Percentiles rank a stretch among this genome's conserved stretches.
Conservation (phyloP, 1,140 invertebrate species). For the Drosophila simulans region DNA sequence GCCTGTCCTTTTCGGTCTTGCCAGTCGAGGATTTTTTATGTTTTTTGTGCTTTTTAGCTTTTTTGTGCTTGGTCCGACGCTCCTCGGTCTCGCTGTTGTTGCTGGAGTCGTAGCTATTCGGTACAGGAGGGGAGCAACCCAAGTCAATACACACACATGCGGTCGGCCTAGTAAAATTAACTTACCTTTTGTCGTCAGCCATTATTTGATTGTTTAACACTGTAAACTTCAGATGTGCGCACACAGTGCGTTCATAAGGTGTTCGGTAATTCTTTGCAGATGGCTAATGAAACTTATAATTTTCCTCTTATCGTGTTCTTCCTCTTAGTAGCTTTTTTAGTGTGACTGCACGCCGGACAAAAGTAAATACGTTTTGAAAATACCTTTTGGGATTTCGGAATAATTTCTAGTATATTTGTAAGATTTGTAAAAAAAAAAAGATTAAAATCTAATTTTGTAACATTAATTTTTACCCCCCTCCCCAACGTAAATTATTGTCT, state of each 20-base stretch:
- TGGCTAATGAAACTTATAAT: slow-evolving; percentile 1
- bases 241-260: background rate
- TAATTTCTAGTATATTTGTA: too few species aligned
- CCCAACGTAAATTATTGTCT: too few species aligned
- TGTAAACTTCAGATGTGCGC: background rate
- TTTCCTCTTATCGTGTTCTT: background rate
- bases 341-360: background rate
- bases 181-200: slow-evolving; percentile 76
- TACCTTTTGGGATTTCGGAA: background rate
- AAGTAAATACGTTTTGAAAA: background rate
- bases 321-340: background rate
- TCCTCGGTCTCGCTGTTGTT: slow-evolving; percentile 69
- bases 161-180: background rate
- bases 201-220: slow-evolving; percentile 48
- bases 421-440: background rate
- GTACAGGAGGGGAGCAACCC: background rate
- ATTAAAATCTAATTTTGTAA: too few species aligned
- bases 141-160: slow-evolving; percentile 39
- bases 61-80: slow-evolving; percentile 71
- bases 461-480: too few species aligned
- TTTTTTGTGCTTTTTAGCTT: slow-evolving; percentile 86
- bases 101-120: slow-evolving; percentile 65
- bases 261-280: too few species aligned
- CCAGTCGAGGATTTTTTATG: slow-evolving; percentile 84
- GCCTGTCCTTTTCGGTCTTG: slow-evolving; percentile 57